phyloP scores from a whole-genome alignment of 2,113 vertebrate genomes.

The Pelvicachromis taeniatus region DNA sequence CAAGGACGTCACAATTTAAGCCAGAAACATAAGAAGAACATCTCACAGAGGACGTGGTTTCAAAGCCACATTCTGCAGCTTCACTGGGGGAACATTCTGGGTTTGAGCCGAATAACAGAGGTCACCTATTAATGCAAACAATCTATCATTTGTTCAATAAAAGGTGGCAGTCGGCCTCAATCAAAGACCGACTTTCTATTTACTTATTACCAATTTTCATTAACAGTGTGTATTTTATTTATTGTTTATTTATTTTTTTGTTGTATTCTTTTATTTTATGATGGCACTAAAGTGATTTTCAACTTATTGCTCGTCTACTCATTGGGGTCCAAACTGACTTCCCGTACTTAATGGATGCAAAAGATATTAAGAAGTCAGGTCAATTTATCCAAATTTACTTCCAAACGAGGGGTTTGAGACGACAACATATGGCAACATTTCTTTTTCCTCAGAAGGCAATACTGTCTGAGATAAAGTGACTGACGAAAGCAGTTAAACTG shows the following conservation, averaged over 20 bases:
- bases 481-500: background rate
- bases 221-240: background rate
- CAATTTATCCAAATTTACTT: background rate
- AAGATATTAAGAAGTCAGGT: background rate
- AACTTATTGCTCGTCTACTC: background rate
- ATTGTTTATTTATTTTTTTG: rapidly evolving
- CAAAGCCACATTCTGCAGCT: background rate
- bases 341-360: background rate
- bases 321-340: background rate
- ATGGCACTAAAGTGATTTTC: background rate
- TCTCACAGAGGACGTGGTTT: background rate
- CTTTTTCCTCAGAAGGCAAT: background rate
- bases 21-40: background rate
- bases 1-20: background rate
- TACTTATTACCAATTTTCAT: rapidly evolving
- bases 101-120: background rate
- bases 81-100: background rate
- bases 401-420: background rate
- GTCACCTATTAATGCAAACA: background rate
- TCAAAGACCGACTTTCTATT: background rate
- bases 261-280: background rate
- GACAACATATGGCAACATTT: background rate
- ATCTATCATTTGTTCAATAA: background rate
- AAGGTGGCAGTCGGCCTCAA: background rate
- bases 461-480: background rate